These are phyloP conservation scores for Sterrhoptilus dennistouni DNA, from an alignment of 2,113 vertebrate species.

Conservation along the genomic window DNA sequence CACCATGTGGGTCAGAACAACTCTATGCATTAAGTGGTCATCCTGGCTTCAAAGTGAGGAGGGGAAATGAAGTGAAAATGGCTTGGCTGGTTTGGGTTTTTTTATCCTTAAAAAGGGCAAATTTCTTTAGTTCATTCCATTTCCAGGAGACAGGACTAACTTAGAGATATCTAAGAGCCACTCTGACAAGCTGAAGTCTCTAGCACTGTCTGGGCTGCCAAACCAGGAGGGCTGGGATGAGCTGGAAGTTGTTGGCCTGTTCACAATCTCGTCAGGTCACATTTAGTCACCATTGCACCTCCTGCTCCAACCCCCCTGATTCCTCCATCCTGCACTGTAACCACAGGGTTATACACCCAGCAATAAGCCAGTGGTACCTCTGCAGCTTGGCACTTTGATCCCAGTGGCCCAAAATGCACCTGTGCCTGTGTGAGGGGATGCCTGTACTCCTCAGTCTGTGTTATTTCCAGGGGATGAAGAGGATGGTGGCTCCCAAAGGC, in stretches of 20 bases:
- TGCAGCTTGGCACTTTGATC: not conserved
- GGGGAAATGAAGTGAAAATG: not conserved
- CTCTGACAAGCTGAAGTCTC: not conserved
- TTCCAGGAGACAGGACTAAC: not conserved
- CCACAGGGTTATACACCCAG: not conserved
- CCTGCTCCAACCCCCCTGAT: not conserved
- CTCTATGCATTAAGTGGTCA: fast-evolving
- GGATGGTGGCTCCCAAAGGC: fast-evolving
- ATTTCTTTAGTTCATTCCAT: not conserved
- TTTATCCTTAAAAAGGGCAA: not conserved
- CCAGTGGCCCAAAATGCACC: not conserved
- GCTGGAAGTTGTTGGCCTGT: not conserved
- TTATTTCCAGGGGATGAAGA: not conserved
- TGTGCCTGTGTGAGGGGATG: fast-evolving
- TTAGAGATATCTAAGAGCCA: not conserved
- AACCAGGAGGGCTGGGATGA: not conserved
- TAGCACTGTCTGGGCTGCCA: not conserved
- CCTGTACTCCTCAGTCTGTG: fast-evolving
- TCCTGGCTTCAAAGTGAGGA: not conserved
- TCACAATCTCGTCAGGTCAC: fast-evolving
- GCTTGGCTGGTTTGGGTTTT: not conserved
- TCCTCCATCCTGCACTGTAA: not conserved
- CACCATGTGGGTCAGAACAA: not conserved
- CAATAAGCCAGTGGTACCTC: not conserved
- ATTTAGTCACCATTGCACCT: not conserved